Conservation (phyloP, 92 coral and sea anemone genomes). For the Paragorgia papillata region DNA sequence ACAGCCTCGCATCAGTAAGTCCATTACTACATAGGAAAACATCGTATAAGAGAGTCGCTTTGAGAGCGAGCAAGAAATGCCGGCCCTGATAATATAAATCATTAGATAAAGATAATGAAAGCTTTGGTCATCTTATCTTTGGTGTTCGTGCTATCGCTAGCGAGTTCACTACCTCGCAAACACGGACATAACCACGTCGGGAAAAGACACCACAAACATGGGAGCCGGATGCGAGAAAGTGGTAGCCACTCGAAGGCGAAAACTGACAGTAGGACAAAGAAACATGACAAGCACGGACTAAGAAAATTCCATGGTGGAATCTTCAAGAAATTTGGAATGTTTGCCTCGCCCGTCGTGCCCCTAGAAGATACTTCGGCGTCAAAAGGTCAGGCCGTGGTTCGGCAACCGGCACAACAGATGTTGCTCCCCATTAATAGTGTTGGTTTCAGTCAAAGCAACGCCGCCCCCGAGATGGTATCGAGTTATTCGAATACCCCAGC, state of each 20-base stretch:
- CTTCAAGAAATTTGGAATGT: slow-evolving; percentile 36
- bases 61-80: not conserved
- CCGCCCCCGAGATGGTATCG: slow-evolving; percentile 21
- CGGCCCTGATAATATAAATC: not conserved
- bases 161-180: not conserved
- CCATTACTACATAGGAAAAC: not conserved
- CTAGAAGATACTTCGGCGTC: slow-evolving; percentile 1
- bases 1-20: not conserved
- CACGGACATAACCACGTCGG: not conserved
- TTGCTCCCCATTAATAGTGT: slow-evolving; percentile 11
- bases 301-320: not conserved
- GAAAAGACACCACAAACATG: not conserved
- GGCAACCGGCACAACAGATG: slow-evolving; percentile 15
- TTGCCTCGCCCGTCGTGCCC: slow-evolving; percentile 8
- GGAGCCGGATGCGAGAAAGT: not conserved
- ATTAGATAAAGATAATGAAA: not conserved
- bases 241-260: not conserved
- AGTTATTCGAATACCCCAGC: slow-evolving; percentile 1
- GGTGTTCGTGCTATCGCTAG: not conserved
- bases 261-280: not conserved
- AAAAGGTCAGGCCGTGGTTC: not conserved
- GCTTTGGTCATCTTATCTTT: not conserved
- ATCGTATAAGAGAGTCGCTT: not conserved
- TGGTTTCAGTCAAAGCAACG: not conserved
- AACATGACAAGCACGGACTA: not conserved